These are phyloP conservation scores for Lates calcarifer DNA, from an alignment of 2,113 vertebrate genomes.

Conservation along the genomic window DNA sequence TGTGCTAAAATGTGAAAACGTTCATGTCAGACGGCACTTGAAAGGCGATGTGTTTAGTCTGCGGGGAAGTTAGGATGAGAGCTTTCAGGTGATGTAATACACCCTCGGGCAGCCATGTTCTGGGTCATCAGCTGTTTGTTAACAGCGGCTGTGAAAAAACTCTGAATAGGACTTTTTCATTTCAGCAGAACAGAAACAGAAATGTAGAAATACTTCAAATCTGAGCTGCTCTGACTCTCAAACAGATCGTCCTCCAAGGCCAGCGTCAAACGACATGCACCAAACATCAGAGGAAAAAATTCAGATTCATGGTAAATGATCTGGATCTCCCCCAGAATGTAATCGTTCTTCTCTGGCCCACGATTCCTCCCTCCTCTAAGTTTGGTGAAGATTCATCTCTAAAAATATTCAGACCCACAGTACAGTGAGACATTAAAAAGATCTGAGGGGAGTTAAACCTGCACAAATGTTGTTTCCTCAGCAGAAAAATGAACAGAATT, in stretches of 20 bases:
- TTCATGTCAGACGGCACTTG: background rate
- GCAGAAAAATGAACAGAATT: too few species aligned
- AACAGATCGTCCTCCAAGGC: background rate
- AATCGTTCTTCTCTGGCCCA: too few species aligned
- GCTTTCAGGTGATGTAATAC: constrained; percentile 8
- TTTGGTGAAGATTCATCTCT: too few species aligned
- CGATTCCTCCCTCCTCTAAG: too few species aligned
- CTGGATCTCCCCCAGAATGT: too few species aligned
- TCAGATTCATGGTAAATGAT: too few species aligned
- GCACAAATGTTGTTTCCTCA: too few species aligned
- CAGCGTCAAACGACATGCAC: too few species aligned
- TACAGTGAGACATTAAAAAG: too few species aligned
- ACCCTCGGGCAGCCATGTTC: background rate
- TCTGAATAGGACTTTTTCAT: background rate
- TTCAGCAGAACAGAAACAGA: background rate
- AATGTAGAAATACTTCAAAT: background rate
- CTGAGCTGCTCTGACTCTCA: background rate
- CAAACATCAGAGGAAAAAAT: too few species aligned
- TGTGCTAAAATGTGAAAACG: constrained; percentile 21
- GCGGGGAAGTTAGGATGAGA: background rate
- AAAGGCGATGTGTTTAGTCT: constrained; percentile 3
- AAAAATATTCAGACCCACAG: too few species aligned
- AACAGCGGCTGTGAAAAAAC: background rate
- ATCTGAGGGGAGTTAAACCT: too few species aligned
- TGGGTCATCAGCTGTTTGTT: constrained; percentile 17